Percentiles rank a stretch among this genome's conserved stretches.
Conservation (phyloP, 2,888 invertebrate genomes). For the Leucophora obtusa region DNA sequence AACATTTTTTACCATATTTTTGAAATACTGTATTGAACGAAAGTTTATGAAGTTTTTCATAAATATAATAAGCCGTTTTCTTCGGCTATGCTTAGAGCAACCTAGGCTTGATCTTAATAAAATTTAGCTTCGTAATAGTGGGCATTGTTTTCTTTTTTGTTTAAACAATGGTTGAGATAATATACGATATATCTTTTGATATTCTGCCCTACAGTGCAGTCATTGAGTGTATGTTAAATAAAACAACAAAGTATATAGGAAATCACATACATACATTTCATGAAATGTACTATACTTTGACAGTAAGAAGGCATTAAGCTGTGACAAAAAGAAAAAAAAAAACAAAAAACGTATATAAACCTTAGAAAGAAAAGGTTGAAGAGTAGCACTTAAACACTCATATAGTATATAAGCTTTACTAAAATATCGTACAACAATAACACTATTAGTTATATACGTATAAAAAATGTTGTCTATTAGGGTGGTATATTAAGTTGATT, state of each 20-base stretch:
- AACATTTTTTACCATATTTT: too few species aligned
- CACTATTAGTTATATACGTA: too few species aligned
- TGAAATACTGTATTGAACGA: too few species aligned
- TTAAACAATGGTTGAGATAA: too few species aligned
- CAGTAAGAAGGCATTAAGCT: constrained; percentile 17
- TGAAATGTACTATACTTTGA: constrained; percentile 3
- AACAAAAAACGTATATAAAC: background rate
- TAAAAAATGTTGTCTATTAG: background rate
- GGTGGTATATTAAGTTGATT: background rate
- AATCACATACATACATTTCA: constrained; percentile 19
- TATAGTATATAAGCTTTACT: background rate
- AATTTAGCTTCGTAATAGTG: too few species aligned
- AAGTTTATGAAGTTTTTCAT: too few species aligned
- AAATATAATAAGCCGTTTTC: too few species aligned
- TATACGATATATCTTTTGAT: background rate
- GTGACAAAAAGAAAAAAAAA: background rate
- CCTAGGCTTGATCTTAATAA: too few species aligned
- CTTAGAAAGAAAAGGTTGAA: background rate
- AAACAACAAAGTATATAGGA: constrained; percentile 19
- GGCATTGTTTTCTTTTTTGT: too few species aligned
- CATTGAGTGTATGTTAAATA: constrained; percentile 20
- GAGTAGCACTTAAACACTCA: constrained; percentile 11
- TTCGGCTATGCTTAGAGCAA: too few species aligned
- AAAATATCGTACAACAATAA: background rate
- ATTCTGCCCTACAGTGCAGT: background rate